These are phyloP conservation scores for Anniella stebbinsi DNA, from an alignment of 2,797 vertebrate species.

Conservation along the genomic window DNA sequence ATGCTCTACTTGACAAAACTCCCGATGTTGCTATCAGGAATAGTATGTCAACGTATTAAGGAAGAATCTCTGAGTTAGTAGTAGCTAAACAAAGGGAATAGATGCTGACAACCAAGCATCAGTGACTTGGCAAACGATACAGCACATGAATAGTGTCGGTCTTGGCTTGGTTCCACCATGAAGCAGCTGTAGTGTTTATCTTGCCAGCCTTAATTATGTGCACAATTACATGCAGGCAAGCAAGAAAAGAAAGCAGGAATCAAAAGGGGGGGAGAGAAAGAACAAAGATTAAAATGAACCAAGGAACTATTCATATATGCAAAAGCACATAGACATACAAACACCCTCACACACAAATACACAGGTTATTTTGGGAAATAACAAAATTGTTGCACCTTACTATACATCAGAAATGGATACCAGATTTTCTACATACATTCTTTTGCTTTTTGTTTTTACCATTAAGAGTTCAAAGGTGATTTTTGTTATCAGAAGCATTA, in stretches of 20 bases:
- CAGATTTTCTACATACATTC: neutral
- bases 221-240: conserved; percentile 52
- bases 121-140: conserved; percentile 54
- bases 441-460: neutral
- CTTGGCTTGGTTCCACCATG: conserved; percentile 66
- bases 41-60: conserved; percentile 31
- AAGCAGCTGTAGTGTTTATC: conserved; percentile 65
- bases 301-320: neutral
- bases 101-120: conserved; percentile 50
- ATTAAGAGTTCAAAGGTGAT: neutral
- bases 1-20: conserved; percentile 19
- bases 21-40: conserved; percentile 39
- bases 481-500: neutral
- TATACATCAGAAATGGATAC: neutral
- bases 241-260: conserved; percentile 51
- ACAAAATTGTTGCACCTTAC: neutral
- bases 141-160: conserved; percentile 59
- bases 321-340: neutral
- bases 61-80: conserved; percentile 43
- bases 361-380: neutral
- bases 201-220: conserved; percentile 50
- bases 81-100: conserved; percentile 36
- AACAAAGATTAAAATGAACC: conserved; percentile 41
- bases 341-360: neutral
- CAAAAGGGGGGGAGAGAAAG: conserved; percentile 13